Evolutionary conservation across 2,888 invertebrate species (phyloP), one percentile per base, ranked within the genome.

Genomic region (Ctenicera cuprea): DNA sequence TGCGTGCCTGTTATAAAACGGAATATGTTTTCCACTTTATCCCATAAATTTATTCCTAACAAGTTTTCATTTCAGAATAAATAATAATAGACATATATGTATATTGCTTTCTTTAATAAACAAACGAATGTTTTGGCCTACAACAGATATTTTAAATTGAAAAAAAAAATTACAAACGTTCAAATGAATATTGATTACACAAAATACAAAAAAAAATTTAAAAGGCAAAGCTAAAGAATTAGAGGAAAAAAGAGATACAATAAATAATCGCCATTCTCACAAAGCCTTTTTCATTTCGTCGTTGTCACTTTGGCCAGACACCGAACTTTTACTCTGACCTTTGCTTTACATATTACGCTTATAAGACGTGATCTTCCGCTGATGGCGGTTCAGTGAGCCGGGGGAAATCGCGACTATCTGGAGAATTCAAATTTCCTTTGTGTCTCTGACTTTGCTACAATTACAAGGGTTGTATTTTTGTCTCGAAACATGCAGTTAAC

Each of bases 401-500:
- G 26, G 54, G 54, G 54, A 54, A 54, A 54, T 54, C 54, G 54
- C 54, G 30, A 54, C 54, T 54, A 54, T 30, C 54, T 30, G n/a
- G 54, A 22, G 54, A 54, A 54, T 54, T 54, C 54, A 54, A 54
- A 54, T 54, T 54, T 54, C 54, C 54, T 54, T 54, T 54, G 54
- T 54, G 54, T 54, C 54, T 54, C 7, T 14, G 14, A 2, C 30
- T 26, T 26, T 20, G 50, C 14, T 20, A 54, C 54, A 54, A 54
- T 54, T 54, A 54, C 54, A 22, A 50, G 22, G 20, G 12, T 18
- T 30, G 14, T 30, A 54, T 54, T 54, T 54, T 54, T 54, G 54
- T 30, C 54, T 54, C 7, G 14, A 16, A 33, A 16, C 54, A 14
- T 30, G n/a, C 50, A 50, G 20, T 50, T 50, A 54, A 14, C 14